phyloP scores from a whole-genome alignment of 2,113 vertebrate genomes.

The Todiramphus chloris region DNA sequence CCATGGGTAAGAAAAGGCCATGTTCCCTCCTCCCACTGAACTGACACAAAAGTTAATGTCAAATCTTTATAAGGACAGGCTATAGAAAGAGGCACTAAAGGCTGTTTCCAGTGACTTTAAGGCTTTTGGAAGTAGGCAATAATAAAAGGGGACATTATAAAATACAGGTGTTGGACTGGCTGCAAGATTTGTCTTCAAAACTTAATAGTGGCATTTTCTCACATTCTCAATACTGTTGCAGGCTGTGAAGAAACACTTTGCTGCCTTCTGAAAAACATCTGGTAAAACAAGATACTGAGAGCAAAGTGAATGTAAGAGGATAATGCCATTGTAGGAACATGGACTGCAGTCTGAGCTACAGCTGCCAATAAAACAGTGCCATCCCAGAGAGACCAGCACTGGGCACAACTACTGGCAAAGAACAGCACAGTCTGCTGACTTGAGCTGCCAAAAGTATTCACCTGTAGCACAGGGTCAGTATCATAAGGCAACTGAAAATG shows the following conservation, averaged over 20 bases:
- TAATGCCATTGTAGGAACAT: neutral
- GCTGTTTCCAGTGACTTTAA: neutral
- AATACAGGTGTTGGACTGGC: neutral
- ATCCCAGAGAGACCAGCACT: neutral
- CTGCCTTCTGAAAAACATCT: neutral
- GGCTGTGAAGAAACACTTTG: neutral
- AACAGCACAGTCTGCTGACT: neutral
- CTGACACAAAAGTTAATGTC: conserved; percentile 16
- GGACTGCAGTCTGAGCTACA: neutral
- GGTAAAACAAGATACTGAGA: neutral
- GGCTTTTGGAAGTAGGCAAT: neutral
- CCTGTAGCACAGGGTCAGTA: rapidly evolving
- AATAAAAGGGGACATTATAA: neutral
- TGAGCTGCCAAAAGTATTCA: neutral
- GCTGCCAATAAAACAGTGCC: neutral
- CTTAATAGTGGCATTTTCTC: neutral
- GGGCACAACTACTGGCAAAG: neutral
- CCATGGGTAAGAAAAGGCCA: neutral
- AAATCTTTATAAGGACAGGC: neutral
- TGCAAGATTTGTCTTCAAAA: neutral
- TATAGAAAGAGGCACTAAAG: neutral
- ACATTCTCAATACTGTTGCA: neutral
- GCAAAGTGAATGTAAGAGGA: neutral
- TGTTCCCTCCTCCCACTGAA: neutral
- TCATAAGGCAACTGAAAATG: neutral